Base-by-base conservation (phyloP, 2,113 vertebrate genomes). In the Engraulis encrasicolus region DNA sequence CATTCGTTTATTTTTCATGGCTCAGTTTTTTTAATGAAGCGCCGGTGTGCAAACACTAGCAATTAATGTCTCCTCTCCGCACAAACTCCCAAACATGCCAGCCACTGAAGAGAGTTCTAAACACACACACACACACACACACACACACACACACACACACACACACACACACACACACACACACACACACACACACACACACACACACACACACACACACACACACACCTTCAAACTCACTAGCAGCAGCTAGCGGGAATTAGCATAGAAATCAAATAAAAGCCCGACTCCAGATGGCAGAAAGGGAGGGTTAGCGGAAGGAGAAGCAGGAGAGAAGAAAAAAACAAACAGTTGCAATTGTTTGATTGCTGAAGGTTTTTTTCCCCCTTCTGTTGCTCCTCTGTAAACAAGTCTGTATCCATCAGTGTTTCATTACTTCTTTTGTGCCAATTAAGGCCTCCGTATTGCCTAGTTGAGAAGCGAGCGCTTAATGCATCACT, bases 231-330 rank as follows among this genome's bases (percentile, higher is more conserved):
- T 18, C 77, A 61, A 38, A 48, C 66, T 81, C 81, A 82, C 40
- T n/a, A 38, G 20, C 52, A 34, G 23, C 48, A 40, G 36, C 49
- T 66, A 74, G 38, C 23, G 37, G 20, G 31, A 88, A 91, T 93
- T 92, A 92, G 89, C 92, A 93, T 90, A 92, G 85, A 90, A 92
- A 93, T 94, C 86, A 84, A 87, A 89, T 92, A 82, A 80, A 81
- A 83, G 84, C 18, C 40, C 78, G 80, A 78, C 90, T 61, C 82
- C 82, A 85, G 88, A 38, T 87, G 86, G 86, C 88, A 74, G 88
- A 91, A 90, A 90, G 88, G 83, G 77, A 45, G 82, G 12, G 45
- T 81, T 82, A 40, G 48, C 4, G 37, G 71, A 50, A 9, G 23
- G 23, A n/a, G n/a, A n/a, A n/a, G n/a, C n/a, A n/a, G n/a, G n/a